Evolutionary conservation across 2,888 invertebrate species (phyloP).

Genomic region (Doris montereyensis): DNA sequence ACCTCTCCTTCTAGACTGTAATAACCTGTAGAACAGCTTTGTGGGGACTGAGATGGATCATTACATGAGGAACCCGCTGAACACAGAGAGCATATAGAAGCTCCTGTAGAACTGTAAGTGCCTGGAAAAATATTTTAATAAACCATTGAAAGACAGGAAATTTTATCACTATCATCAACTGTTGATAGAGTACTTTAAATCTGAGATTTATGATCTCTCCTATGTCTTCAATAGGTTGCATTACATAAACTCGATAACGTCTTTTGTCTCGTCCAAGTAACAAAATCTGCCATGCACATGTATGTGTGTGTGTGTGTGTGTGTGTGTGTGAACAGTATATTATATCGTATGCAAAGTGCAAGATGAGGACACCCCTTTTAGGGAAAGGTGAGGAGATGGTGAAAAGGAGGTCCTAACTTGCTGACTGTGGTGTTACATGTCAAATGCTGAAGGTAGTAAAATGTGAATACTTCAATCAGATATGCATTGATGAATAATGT

Average conservation of each 20-base stretch:
- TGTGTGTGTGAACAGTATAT: background rate
- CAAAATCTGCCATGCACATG: too few relatives aligned
- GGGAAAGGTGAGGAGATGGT: background rate
- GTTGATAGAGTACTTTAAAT: background rate
- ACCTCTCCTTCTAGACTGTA: slow-evolving; percentile 60
- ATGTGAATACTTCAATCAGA: too few relatives aligned
- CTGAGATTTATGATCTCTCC: background rate
- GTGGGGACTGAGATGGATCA: slow-evolving; percentile 50
- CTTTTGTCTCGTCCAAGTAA: too few relatives aligned
- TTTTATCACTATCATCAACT: background rate
- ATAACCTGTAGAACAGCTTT: slow-evolving; percentile 53
- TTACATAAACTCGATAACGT: too few relatives aligned
- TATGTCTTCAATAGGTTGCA: background rate
- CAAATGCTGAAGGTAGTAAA: too few relatives aligned
- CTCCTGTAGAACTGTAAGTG: slow-evolving; percentile 56
- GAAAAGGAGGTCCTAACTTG: too few relatives aligned
- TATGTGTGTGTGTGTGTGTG: background rate
- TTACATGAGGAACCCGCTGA: slow-evolving; percentile 60
- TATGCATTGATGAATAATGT: too few relatives aligned
- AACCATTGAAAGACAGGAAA: background rate
- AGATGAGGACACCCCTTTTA: background rate
- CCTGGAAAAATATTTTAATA: slow-evolving; percentile 47
- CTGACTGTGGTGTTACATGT: too few relatives aligned
- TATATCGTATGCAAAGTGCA: background rate
- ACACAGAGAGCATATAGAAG: slow-evolving; percentile 62